Percentiles rank a stretch among this genome's conserved stretches.
Conservation (phyloP, 1,140 invertebrate species). For the Anoplolepis gracilipes region DNA sequence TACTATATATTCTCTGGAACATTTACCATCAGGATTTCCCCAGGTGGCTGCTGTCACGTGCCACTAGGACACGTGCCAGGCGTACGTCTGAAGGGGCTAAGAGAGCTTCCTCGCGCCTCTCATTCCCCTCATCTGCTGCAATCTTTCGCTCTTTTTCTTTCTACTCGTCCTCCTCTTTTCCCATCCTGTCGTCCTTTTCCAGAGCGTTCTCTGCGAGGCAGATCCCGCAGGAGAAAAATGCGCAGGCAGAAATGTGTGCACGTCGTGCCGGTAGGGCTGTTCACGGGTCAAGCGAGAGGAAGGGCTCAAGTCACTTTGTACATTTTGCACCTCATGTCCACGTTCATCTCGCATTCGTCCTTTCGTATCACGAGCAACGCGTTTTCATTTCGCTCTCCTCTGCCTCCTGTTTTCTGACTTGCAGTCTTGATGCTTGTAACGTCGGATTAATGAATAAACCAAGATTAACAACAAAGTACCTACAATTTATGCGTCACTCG, state of each 20-base stretch:
- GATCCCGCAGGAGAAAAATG: conserved; percentile 51
- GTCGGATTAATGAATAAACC: conserved; percentile 49
- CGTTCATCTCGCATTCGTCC: conserved; percentile 26
- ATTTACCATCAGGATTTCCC: conserved; percentile 72
- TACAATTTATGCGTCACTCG: conserved; percentile 40
- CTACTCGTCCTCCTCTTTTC: conserved; percentile 9
- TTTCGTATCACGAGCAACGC: conserved; percentile 27
- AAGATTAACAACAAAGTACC: conserved; percentile 44
- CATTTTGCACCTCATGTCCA: conserved; percentile 27
- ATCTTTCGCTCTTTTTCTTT: conserved; percentile 58
- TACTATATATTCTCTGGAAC: conserved; percentile 63
- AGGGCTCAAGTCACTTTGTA: conserved; percentile 16
- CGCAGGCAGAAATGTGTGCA: conserved; percentile 31
- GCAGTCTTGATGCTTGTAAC: conserved; percentile 26
- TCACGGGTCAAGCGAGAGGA: conserved; percentile 10
- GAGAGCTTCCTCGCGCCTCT: conserved; percentile 44
- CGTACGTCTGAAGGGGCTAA: conserved; percentile 63
- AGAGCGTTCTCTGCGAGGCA: conserved; percentile 17
- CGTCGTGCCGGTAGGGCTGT: neutral
- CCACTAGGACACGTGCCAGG: conserved; percentile 68
- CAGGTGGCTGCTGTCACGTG: conserved; percentile 71
- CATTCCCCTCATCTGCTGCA: conserved; percentile 49
- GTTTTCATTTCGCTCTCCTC: neutral
- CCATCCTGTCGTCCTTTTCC: neutral
- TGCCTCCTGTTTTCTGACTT: conserved; percentile 35